These are phyloP conservation scores for Trypoxylus dichotomus DNA, from an alignment of 1,140 invertebrate genomes.

Conservation along the genomic window DNA sequence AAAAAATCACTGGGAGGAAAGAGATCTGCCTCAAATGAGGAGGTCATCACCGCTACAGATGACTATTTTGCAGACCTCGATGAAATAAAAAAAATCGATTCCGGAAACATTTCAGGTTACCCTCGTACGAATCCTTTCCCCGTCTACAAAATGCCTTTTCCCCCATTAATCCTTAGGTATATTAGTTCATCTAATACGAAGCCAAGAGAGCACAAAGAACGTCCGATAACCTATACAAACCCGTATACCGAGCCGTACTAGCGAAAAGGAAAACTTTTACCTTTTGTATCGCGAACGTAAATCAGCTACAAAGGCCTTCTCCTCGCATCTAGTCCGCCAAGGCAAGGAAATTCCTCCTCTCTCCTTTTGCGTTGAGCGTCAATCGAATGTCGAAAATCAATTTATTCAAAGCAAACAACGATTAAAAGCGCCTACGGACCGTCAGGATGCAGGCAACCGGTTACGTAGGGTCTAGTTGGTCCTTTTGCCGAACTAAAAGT, in stretches of 20 bases:
- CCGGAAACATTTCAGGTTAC: too few species aligned
- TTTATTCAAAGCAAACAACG: slow-evolving; percentile 2
- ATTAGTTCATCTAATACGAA: background rate
- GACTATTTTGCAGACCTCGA: too few species aligned
- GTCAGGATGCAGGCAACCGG: background rate
- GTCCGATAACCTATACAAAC: too few species aligned
- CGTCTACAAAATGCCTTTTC: too few species aligned
- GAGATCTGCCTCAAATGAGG: too few species aligned
- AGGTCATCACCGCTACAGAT: too few species aligned
- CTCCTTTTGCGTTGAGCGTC: background rate
- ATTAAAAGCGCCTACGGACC: background rate
- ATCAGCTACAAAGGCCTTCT: background rate
- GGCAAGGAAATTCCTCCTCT: slow-evolving; percentile 1
- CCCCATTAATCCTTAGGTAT: background rate
- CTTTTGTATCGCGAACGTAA: background rate
- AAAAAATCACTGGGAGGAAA: too few species aligned
- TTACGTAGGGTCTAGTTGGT: too few species aligned
- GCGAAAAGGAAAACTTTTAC: background rate
- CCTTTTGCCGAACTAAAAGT: background rate
- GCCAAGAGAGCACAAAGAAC: too few species aligned
- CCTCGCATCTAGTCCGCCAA: background rate
- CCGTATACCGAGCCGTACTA: too few species aligned
- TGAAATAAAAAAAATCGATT: too few species aligned
- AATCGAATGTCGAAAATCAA: background rate
- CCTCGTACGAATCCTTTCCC: too few species aligned